Evolutionary conservation across 2,113 vertebrate species (phyloP).

Genomic region (Calypte anna): DNA sequence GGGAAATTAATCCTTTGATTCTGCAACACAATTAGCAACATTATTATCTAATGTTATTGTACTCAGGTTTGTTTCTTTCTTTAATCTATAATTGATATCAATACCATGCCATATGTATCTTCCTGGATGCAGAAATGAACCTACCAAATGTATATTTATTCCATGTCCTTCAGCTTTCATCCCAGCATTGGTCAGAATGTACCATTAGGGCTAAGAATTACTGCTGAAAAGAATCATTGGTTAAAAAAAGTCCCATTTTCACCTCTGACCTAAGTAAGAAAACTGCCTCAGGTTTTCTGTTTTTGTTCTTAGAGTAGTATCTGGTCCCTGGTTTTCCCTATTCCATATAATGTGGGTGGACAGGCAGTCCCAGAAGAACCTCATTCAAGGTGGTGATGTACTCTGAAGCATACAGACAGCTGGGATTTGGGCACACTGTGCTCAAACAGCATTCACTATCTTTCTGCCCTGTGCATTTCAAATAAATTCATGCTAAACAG

Average conservation of each 20-base stretch:
- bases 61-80: not conserved
- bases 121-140: not conserved
- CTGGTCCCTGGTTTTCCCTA: not conserved
- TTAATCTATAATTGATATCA: not conserved
- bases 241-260: not conserved
- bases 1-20: not conserved
- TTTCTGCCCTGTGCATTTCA: not conserved
- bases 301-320: not conserved
- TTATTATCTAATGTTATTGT: not conserved
- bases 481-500: not conserved
- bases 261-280: not conserved
- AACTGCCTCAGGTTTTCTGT: not conserved
- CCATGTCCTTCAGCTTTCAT: not conserved
- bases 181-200: not conserved
- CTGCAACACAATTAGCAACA: not conserved
- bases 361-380: not conserved
- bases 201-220: not conserved
- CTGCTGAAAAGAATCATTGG: not conserved
- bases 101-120: not conserved
- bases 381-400: not conserved
- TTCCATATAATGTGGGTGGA: not conserved
- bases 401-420: fast-evolving
- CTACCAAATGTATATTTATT: not conserved
- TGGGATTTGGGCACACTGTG: not conserved
- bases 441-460: not conserved